Percentiles rank a stretch among this genome's conserved stretches.
Conservation (phyloP, 2,888 invertebrate genomes). For the Apomyelois bistriatella region DNA sequence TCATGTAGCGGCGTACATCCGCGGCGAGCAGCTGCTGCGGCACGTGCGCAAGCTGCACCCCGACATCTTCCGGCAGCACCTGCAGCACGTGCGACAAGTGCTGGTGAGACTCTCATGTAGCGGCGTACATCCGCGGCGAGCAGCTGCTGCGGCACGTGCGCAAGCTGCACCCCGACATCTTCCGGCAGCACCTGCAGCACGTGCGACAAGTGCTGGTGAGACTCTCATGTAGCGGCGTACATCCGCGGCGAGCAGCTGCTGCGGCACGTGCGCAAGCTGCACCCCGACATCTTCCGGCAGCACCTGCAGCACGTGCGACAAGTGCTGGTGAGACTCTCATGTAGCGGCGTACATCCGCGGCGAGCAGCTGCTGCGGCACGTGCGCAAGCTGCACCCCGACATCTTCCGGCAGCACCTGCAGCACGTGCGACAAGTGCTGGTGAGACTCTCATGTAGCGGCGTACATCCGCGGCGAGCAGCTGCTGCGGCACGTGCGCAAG, state of each 20-base stretch:
- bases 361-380: not conserved
- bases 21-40: not conserved
- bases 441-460: not conserved
- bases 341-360: not conserved
- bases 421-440: not conserved
- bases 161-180: not conserved
- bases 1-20: not conserved
- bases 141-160: not conserved
- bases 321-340: not conserved
- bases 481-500: not conserved
- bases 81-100: not conserved
- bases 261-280: not conserved
- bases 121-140: not conserved
- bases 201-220: not conserved
- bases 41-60: not conserved
- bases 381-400: not conserved
- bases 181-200: not conserved
- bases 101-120: not conserved
- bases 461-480: not conserved
- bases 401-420: not conserved
- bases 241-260: not conserved
- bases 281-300: not conserved
- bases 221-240: not conserved
- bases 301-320: not conserved
- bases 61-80: not conserved